Base-by-base conservation (phyloP, 2,888 invertebrate species). In the Lasius platythorax region DNA sequence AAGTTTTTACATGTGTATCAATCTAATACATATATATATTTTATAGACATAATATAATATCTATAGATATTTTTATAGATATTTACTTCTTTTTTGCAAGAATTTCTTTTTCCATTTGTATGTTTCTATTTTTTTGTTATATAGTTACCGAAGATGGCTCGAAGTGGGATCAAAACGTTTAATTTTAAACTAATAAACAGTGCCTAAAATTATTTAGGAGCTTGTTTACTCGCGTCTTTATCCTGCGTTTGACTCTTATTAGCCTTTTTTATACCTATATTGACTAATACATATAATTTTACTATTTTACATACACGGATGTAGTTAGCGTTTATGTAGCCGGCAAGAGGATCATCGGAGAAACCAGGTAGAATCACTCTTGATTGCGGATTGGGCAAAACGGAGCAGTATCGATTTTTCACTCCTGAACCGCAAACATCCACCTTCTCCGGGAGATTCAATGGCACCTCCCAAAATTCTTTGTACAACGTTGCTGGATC, bases 401-500 rank as follows among this genome's bases (percentile, higher is more conserved):
- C 98, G 0, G 98, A 97, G 93, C 97, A 97, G 93, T 99, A 99
- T 87, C 99, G 96, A 95, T 99, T 99, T 95, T 98, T 98, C 18
- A 97, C 96, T 90, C 98, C 98, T 40, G 98, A 98, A 0, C 99
- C 99, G 43, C 98, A 97, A 0, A 99, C 97, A 92, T 98, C 97
- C 11, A 98, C 97, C 93, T 98, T 98, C 93, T 98, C 98, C 89
- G 98, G 98, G 89, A 98, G 97, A 95, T 99, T 99, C 85, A 98
- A 96, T 0, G 99, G 99, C 92, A 99, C 97, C 95, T 98, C 98
- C 98, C 98, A 99, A 94, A 99, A 99, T 94, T 99, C 99, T 92
- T 98, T 97, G 93, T 98, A 97, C 76, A 99, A 94, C 87, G 95
- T 94, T 66, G 95, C 91, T 0, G 95, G 95, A 91, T 96, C 95